phyloP scores from a whole-genome alignment of 2,888 invertebrate genomes.

The Phrixothrix hirtus region DNA sequence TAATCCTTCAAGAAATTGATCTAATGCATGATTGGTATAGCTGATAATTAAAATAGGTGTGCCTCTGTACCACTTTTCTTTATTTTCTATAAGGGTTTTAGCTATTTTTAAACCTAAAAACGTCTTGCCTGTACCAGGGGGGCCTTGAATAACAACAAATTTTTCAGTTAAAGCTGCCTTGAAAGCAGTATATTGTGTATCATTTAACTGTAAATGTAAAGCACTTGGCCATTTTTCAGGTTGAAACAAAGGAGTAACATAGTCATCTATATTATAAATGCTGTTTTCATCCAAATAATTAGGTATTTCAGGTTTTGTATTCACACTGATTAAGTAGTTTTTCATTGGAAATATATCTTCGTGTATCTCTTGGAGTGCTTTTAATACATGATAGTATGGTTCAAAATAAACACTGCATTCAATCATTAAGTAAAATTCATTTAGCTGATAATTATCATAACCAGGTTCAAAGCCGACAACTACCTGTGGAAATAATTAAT shows the following conservation, averaged over 20 bases:
- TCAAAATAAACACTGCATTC: slow-evolving; percentile 81
- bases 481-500: background rate
- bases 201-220: slow-evolving; percentile 61
- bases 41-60: slow-evolving; percentile 76
- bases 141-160: slow-evolving; percentile 77
- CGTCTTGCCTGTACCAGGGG: no score
- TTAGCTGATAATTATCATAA: no score
- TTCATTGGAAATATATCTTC: slow-evolving; percentile 67
- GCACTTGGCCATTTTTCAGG: slow-evolving; percentile 57
- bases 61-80: slow-evolving; percentile 47
- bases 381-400: slow-evolving; percentile 74
- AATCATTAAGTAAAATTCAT: no score
- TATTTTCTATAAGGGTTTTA: slow-evolving; percentile 66
- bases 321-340: slow-evolving; percentile 66
- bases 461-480: slow-evolving; percentile 28
- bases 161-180: slow-evolving; percentile 70
- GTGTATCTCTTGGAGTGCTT: slow-evolving; percentile 64
- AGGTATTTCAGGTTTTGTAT: slow-evolving; percentile 48
- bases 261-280: background rate
- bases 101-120: no score
- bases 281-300: slow-evolving; percentile 45
- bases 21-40: slow-evolving; percentile 83
- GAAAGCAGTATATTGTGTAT: slow-evolving; percentile 69
- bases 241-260: no score
- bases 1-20: no score